Base-by-base conservation (phyloP, 2,113 vertebrate species). In the Lota lota region DNA sequence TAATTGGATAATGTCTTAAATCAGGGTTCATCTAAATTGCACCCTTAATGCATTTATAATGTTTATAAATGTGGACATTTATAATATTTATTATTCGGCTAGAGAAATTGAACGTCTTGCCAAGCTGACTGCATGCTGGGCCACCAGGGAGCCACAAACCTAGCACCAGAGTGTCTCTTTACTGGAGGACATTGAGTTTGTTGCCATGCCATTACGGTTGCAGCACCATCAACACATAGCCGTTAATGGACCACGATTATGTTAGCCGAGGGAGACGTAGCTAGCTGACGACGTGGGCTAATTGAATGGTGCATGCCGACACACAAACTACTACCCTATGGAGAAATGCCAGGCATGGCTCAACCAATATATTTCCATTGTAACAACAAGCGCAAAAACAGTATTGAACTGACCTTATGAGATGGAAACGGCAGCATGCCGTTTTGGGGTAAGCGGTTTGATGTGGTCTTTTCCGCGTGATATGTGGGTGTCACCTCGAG, bases 11-110 rank as follows among this genome's bases (percentile, higher is more conserved):
- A 47, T 12, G 0, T 8, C 24, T 68, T 24, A 22, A 63, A 20
- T 65, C 28, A 40, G 75, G 65, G 74, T 73, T 68, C 33, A 33
- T 57, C 63, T 68, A 60, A 67, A 57, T 68, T 58, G 72, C 59
- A 6, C 64, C 72, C 10, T 10, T 11, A 10, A 47, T 47, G 10
- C 36, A 14, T 47, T 47, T 47, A 5, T 10, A 47, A 47, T 47
- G 2, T 47, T 47, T 47, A 47, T 47, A 47, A 47, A 47, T 47
- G 40, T 1, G 28, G 28, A n/a, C n/a, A n/a, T n/a, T n/a, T n/a
- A n/a, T n/a, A 33, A 33, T 33, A 33, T 33, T 33, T 2, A 33
- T 1, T 5, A 33, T 33, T 33, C 28, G 40, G 40, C 7, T 14
- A 8, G 7, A 14, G 8, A 14, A 47, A 47, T 47, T 47, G 10